These are phyloP conservation scores for Stegastes partitus DNA, from an alignment of 2,113 vertebrate genomes.

Conservation along the genomic window DNA sequence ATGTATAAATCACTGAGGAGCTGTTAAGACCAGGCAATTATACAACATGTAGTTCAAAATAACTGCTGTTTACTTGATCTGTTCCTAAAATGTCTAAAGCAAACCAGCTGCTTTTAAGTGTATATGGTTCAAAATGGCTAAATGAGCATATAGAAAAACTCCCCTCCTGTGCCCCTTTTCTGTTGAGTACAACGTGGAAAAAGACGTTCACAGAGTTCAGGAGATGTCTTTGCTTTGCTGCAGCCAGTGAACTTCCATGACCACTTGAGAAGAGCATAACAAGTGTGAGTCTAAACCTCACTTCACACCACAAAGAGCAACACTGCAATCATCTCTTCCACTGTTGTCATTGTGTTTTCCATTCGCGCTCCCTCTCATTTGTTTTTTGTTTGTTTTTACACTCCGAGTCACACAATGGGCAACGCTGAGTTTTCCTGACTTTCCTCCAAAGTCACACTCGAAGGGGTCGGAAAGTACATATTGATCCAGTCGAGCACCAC, in stretches of 20 bases:
- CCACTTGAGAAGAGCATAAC: neutral
- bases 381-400: neutral
- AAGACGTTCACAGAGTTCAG: neutral
- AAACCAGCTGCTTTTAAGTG: too few species aligned
- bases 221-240: neutral
- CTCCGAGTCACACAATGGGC: neutral
- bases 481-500: conserved; percentile 23
- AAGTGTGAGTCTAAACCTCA: neutral
- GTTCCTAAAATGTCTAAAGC: too few species aligned
- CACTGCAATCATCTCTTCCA: neutral
- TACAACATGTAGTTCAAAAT: too few species aligned
- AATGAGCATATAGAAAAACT: too few species aligned
- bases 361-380: neutral
- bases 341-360: neutral
- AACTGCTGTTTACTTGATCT: too few species aligned
- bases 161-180: too few species aligned
- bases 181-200: too few species aligned
- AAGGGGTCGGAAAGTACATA: conserved; percentile 6
- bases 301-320: neutral
- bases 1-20: too few species aligned
- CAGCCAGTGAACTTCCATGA: neutral
- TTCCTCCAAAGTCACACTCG: neutral
- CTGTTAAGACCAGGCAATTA: too few species aligned
- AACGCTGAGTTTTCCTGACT: neutral
- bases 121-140: too few species aligned